Conservation (phyloP, 35 echinoderm and acorn worm species). For the Apostichopus parvimensis region DNA sequence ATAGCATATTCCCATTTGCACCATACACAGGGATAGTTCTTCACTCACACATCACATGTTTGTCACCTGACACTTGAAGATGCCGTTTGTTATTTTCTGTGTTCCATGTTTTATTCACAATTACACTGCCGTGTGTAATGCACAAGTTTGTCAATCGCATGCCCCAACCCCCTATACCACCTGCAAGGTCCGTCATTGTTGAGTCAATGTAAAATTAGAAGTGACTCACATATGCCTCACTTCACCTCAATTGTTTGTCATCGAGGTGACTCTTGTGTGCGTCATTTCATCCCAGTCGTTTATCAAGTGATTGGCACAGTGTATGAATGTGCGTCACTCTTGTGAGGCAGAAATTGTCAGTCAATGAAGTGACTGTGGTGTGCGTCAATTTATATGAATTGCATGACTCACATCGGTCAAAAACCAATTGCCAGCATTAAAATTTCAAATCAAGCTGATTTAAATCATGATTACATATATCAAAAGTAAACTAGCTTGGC, state of each 20-base stretch:
- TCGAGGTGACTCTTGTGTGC: conserved; percentile 6
- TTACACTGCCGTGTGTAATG: background rate
- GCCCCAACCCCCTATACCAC: conserved; percentile 19
- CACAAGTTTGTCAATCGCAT: background rate
- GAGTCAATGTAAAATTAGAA: conserved; percentile 8
- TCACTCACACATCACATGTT: too few relatives aligned
- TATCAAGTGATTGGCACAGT: too few relatives aligned
- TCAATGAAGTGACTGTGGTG: conserved; percentile 21
- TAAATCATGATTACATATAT: too few relatives aligned
- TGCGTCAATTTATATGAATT: conserved; percentile 23
- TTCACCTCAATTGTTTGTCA: conserved; percentile 11
- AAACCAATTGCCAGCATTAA: too few relatives aligned
- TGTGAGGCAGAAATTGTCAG: background rate
- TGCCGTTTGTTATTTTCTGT: too few relatives aligned
- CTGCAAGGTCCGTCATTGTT: conserved; percentile 25
- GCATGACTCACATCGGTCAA: conserved; percentile 14
- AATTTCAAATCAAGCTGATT: too few relatives aligned
- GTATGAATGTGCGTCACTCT: too few relatives aligned
- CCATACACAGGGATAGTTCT: background rate
- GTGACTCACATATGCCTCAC: conserved; percentile 2
- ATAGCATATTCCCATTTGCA: too few relatives aligned
- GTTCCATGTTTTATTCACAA: too few relatives aligned
- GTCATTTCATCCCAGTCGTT: background rate
- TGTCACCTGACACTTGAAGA: too few relatives aligned
- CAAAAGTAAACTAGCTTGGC: too few relatives aligned